These are phyloP conservation scores for Drosophila anomalata DNA, from an alignment of 2,888 invertebrate species.

Conservation along the genomic window DNA sequence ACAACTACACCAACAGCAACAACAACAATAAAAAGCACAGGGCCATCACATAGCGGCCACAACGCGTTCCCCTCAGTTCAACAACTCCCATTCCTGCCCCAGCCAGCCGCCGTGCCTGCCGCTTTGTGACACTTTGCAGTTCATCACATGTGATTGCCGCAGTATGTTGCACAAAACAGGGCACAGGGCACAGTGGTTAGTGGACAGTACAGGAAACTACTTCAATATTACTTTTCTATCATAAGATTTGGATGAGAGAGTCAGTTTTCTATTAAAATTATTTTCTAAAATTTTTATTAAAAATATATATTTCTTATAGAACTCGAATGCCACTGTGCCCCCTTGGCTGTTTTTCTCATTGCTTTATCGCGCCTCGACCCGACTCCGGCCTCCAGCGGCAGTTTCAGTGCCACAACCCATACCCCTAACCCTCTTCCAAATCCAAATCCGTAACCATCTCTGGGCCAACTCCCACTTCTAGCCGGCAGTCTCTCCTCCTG, in stretches of 20 bases:
- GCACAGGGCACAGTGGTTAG: constrained; percentile 31
- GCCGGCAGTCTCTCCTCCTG: constrained; percentile 26
- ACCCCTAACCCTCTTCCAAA: background rate
- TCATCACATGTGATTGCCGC: constrained; percentile 50
- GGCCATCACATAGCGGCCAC: constrained; percentile 48
- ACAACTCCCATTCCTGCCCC: constrained; percentile 12
- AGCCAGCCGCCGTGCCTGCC: background rate
- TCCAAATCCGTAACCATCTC: constrained; percentile 1
- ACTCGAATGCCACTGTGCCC: background rate
- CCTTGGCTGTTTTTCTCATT: constrained; percentile 30
- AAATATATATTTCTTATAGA: background rate
- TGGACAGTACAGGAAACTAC: background rate
- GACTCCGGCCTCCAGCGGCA: constrained; percentile 23
- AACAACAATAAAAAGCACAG: no score
- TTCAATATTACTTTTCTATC: no score
- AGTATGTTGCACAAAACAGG: constrained; percentile 48
- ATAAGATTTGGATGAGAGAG: no score
- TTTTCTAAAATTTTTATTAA: background rate
- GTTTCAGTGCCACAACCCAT: constrained; percentile 19
- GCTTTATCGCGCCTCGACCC: constrained; percentile 47
- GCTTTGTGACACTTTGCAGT: constrained; percentile 45
- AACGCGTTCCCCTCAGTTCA: constrained; percentile 29
- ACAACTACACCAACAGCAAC: no score
- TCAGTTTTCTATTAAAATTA: no score
- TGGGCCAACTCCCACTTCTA: constrained; percentile 3